A percentile compares a stretch with the other conserved stretches of the same genome.
These are phyloP conservation scores for Hypomecis punctinalis DNA, from an alignment of 2,888 invertebrate genomes.

Conservation along the genomic window DNA sequence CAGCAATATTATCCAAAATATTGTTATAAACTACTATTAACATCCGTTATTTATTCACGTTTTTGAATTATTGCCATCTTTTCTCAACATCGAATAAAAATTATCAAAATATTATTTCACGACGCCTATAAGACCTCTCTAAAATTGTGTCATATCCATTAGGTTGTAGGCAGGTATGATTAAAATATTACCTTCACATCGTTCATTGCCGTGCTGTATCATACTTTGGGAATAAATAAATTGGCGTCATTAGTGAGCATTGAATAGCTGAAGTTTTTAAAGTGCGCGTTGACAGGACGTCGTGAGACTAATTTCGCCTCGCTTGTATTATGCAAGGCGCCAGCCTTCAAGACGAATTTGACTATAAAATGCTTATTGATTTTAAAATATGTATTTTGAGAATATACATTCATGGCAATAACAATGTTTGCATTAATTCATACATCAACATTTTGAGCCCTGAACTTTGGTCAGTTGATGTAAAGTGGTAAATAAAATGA, in stretches of 20 bases:
- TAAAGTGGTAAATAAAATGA: slow-evolving; percentile 12
- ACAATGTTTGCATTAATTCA: neutral
- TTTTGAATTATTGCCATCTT: neutral
- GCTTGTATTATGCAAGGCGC: neutral
- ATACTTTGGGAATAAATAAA: slow-evolving; percentile 21
- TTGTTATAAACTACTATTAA: too few species aligned
- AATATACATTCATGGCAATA: neutral
- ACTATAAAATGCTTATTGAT: neutral
- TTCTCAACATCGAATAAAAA: neutral
- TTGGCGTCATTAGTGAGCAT: slow-evolving; percentile 25
- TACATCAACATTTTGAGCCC: slow-evolving; percentile 10
- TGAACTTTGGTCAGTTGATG: slow-evolving; percentile 34
- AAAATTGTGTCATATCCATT: slow-evolving; percentile 16
- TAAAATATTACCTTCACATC: slow-evolving; percentile 24
- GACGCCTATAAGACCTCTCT: neutral
- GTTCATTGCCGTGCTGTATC: slow-evolving; percentile 18
- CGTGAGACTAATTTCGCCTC: neutral
- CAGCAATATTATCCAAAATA: too few species aligned
- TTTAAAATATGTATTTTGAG: neutral
- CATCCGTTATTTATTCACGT: too few species aligned
- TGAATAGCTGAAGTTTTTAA: slow-evolving; percentile 6
- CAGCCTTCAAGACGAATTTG: neutral
- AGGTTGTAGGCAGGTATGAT: slow-evolving; percentile 14
- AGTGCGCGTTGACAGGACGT: slow-evolving; percentile 5
- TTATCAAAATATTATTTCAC: neutral